Evolutionary conservation across 2,888 invertebrate species (phyloP), one percentile per base, ranked within the genome.

Genomic region (Spisula subtruncata): DNA sequence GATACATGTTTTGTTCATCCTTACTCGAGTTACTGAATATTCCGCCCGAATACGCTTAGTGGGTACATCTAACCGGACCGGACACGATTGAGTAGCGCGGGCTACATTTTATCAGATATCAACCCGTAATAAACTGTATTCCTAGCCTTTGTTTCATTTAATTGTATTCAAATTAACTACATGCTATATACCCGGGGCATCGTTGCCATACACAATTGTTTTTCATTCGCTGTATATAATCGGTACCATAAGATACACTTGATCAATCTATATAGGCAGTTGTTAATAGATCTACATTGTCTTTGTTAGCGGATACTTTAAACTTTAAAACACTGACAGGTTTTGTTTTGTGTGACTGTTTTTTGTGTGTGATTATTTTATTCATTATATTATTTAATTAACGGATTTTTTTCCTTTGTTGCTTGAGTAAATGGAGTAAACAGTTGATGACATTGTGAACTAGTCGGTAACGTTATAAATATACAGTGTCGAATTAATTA

Each of bases 251-350:
- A 41, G 85, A 85, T 79, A 79, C 20, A 1, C 4, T 14, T 14
- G 32, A 29, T 84, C 46, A 2, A n/a, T n/a, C 66, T 46, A 14
- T 41, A 83, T 83, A 32, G 46, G 29, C n/a, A 25, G 66, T 71
- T 41, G 71, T 66, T 85, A 75, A 75, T 71, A 85, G n/a, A n/a
- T n/a, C n/a, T n/a, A n/a, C 54, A 79, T 85, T 20, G n/a, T 6
- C 18, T 46, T n/a, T 56, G 18, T n/a, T 16, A 83, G 48, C 48
- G 48, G 81, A 87, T 83, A 79, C n/a, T 87, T 87, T 56, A 83
- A 83, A 87, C 12, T 83, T 87, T 87, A 87, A 87, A 87, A 51
- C 79, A 35, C 75, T 35, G 66, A 51, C 83, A 56, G n/a, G 35
- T 32, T 75, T 41, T 75, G 29, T 75, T 14, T n/a, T 32, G 14